phyloP scores from a whole-genome alignment of 2,113 vertebrate genomes.

The Micromys minutus region DNA sequence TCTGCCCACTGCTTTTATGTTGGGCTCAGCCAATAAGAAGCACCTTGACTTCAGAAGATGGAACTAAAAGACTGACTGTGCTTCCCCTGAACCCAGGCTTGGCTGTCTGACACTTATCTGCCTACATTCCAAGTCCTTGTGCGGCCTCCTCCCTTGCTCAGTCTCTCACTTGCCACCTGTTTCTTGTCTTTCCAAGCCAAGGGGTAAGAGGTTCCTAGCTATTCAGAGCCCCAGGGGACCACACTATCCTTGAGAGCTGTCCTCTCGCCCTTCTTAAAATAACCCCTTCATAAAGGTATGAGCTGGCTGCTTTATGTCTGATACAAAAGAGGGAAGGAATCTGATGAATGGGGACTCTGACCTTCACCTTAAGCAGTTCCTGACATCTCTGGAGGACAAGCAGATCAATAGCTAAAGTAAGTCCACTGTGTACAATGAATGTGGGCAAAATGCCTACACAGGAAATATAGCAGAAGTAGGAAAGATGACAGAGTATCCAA shows the following conservation, averaged over 20 bases:
- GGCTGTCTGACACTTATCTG: not conserved
- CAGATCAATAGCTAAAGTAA: not conserved
- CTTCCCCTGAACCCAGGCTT: too few relatives aligned
- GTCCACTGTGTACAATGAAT: not conserved
- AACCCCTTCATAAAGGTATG: not conserved
- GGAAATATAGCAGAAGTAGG: not conserved
- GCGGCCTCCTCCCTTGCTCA: not conserved
- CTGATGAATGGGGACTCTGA: not conserved
- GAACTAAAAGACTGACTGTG: not conserved
- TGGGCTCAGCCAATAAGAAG: not conserved
- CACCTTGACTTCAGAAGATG: not conserved
- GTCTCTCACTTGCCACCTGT: accelerated
- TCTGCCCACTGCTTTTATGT: not conserved
- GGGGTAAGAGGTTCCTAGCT: not conserved
- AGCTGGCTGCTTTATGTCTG: not conserved
- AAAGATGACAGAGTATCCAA: too few relatives aligned
- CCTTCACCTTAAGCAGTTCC: not conserved
- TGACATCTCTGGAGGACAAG: not conserved
- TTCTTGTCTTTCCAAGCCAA: not conserved
- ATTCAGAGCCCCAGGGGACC: not conserved
- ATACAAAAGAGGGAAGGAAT: not conserved
- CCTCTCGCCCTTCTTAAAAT: not conserved
- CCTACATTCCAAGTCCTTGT: too few relatives aligned
- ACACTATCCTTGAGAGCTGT: not conserved
- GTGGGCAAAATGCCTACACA: not conserved